Evolutionary conservation across 2,113 vertebrate genomes (phyloP).

Genomic region (Xiphorhynchus elegans): DNA sequence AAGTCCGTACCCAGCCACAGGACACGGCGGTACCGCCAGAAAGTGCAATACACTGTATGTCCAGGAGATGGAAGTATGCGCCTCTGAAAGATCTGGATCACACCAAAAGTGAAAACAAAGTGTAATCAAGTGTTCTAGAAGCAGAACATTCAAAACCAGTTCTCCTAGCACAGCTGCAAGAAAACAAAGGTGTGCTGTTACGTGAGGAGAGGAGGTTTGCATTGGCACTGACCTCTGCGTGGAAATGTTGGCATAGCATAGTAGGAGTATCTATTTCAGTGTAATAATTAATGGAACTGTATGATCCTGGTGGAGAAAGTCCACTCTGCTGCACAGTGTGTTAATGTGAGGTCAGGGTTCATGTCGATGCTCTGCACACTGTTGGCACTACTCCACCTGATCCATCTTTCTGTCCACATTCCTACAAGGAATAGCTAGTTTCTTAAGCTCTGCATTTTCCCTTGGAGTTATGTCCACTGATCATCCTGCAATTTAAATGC

Average conservation of each 20-base stretch:
- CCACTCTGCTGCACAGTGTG: not conserved
- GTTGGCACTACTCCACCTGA: not conserved
- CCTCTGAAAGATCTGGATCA: not conserved
- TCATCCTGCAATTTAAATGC: not conserved
- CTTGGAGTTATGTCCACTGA: not conserved
- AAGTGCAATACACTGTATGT: not conserved
- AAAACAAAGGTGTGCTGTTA: not conserved
- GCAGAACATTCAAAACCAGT: not conserved
- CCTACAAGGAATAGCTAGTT: not conserved
- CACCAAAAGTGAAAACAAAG: not conserved
- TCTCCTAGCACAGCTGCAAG: not conserved
- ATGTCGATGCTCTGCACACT: fast-evolving
- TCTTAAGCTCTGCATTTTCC: not conserved
- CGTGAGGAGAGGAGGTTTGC: not conserved
- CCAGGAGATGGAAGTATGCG: not conserved
- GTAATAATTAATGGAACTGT: not conserved
- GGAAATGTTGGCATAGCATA: not conserved
- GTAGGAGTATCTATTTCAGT: not conserved
- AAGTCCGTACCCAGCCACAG: not conserved
- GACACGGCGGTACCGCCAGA: no score
- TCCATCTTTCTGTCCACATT: not conserved
- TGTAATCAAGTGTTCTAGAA: not conserved
- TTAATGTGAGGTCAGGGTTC: not conserved
- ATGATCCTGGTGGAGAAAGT: not conserved
- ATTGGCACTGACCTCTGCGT: not conserved